These are phyloP conservation scores for Phylloscopus whistleri DNA, from an alignment of 2,113 vertebrate genomes.

Conservation along the genomic window DNA sequence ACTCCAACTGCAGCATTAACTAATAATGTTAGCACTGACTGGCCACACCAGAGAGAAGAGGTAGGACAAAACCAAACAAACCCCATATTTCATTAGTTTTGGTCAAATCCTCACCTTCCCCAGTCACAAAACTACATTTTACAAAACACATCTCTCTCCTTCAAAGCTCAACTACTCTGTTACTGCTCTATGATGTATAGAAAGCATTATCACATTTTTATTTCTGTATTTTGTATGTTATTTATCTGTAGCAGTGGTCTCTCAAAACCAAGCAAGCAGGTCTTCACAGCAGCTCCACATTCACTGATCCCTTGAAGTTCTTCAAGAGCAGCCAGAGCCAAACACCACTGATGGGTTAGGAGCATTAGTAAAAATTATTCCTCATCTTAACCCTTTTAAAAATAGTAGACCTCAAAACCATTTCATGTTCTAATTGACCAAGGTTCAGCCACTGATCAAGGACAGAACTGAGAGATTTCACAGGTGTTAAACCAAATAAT, in stretches of 20 bases:
- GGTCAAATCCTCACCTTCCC: not conserved
- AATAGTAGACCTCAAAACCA: not conserved
- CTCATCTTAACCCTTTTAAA: slow-evolving; percentile 2
- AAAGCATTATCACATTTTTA: not conserved
- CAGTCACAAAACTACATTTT: not conserved
- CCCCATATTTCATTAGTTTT: not conserved
- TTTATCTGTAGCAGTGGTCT: not conserved
- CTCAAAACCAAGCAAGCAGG: not conserved
- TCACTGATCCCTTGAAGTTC: not conserved
- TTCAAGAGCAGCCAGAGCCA: not conserved
- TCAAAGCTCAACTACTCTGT: not conserved
- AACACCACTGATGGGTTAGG: not conserved
- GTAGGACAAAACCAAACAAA: not conserved
- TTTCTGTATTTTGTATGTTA: not conserved
- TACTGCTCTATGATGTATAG: not conserved
- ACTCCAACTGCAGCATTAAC: not conserved
- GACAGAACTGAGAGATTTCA: not conserved
- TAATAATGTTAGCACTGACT: not conserved
- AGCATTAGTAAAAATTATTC: not conserved
- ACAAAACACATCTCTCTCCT: not conserved
- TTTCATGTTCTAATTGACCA: not conserved
- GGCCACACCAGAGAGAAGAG: not conserved
- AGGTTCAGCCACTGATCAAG: not conserved
- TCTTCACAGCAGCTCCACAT: not conserved
- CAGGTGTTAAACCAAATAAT: not conserved